Percentiles rank a stretch among this genome's conserved stretches.
phyloP scores from a whole-genome alignment of 2,113 vertebrate genomes.

The Genyomyrus donnyi region DNA sequence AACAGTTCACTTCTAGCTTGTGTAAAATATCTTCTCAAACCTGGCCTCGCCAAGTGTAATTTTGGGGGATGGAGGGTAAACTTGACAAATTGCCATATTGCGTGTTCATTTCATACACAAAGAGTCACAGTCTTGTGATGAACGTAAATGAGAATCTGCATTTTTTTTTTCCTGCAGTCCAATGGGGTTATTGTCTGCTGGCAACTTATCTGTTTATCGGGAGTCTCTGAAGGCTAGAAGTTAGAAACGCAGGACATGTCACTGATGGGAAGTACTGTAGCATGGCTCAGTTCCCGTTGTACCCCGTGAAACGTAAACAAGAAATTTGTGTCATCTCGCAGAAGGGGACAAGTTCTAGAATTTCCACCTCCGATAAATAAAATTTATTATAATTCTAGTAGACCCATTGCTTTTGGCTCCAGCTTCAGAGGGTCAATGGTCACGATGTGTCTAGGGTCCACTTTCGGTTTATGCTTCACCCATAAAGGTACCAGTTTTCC shows the following conservation, averaged over 20 bases:
- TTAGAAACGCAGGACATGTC: not conserved
- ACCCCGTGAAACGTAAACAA: not conserved
- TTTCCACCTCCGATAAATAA: not conserved
- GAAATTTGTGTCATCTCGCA: not conserved
- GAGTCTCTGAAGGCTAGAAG: not conserved
- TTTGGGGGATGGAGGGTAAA: not conserved
- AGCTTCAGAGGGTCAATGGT: not conserved
- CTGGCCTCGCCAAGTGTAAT: not conserved
- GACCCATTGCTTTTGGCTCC: not conserved
- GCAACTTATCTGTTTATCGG: not conserved
- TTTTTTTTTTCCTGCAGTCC: not conserved
- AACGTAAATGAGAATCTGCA: not conserved
- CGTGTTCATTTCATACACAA: constrained; percentile 5
- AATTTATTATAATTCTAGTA: not conserved
- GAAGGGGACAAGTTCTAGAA: not conserved
- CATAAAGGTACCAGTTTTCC: not conserved
- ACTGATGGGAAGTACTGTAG: constrained; percentile 3
- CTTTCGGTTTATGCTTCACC: not conserved
- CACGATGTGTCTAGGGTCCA: not conserved
- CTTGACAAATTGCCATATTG: not conserved
- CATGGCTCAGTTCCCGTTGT: not conserved
- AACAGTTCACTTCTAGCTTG: not conserved
- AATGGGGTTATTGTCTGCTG: not conserved
- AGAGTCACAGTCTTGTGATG: not conserved
- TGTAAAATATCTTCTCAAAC: not conserved